Percentiles rank a stretch among this genome's conserved stretches.
Conservation (phyloP, 2,797 vertebrate species). For the Sarcoramphus papa region DNA sequence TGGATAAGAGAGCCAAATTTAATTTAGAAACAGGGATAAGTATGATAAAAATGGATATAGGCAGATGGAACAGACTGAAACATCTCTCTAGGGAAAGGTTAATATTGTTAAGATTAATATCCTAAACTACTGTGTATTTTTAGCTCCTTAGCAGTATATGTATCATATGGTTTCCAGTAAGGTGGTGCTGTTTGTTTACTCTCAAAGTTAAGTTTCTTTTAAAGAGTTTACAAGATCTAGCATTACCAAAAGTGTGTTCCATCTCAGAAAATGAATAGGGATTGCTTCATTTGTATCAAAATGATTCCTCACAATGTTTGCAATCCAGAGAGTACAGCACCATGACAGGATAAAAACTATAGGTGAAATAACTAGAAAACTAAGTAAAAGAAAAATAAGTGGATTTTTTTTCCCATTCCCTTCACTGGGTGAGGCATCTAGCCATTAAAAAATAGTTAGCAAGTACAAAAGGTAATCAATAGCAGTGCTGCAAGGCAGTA, state of each 20-base stretch:
- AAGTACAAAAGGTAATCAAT: neutral
- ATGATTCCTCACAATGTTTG: neutral
- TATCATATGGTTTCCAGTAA: neutral
- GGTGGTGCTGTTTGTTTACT: neutral
- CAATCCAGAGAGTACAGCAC: neutral
- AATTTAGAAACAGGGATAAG: constrained; percentile 6
- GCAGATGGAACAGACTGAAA: constrained; percentile 34
- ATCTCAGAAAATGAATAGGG: neutral
- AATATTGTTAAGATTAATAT: constrained; percentile 28
- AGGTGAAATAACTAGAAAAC: neutral
- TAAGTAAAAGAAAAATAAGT: neutral
- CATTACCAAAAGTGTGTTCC: neutral
- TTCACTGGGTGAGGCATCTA: neutral
- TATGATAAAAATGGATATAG: constrained; percentile 26
- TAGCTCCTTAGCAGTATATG: neutral
- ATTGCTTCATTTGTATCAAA: neutral
- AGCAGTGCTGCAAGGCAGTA: neutral
- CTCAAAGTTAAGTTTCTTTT: neutral
- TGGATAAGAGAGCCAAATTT: neutral
- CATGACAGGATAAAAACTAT: neutral
- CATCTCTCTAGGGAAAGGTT: constrained; percentile 4
- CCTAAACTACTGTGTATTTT: constrained; percentile 11
- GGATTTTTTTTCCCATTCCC: neutral
- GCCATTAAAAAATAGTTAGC: neutral
- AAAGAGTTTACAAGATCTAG: neutral